Base-by-base conservation (phyloP, 2,797 vertebrate genomes). In the Paguma larvata region DNA sequence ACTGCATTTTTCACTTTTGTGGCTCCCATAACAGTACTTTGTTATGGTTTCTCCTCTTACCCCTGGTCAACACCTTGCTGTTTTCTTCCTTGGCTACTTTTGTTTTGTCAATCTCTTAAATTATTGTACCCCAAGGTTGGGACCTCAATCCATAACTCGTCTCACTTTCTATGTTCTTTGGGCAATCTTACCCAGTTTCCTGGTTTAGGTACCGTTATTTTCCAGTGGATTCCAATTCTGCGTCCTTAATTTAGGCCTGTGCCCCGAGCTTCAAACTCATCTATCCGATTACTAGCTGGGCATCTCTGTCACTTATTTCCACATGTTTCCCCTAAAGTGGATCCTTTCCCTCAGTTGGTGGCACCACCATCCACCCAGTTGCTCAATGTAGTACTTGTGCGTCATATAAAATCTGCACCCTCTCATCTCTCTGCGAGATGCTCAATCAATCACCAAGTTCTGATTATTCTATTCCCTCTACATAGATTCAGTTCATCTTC, bases 41-140 rank as follows among this genome's bases (percentile, higher is more conserved):
- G 2, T 63, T 53, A 68, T 32, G 44, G 19, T n/a, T 82, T 77
- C 19, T 80, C n/a, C 21, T 51, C 14, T 44, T 80, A 34, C 11
- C 19, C 78, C n/a, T 90, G 84, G 18, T 94, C 53, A 86, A 3
- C n/a, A 85, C 14, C 3, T 89, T 68, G 27, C 48, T 84, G 6
- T 89, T 93, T 93, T 5, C 14, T 84, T 90, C 87, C 63, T 94
- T 68, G 6, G 34, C n/a, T 70, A 53, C 27, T 95, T 91, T 93
- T 84, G 16, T 44, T 91, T 67, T 72, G 34, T 11, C 30, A 27
- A 44, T 53, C 38, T 25, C 34, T 91, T 32, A 89, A 63, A 92
- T 89, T 87, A 87, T 82, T 80, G 14, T 65, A 13, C 15, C 51
- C 41, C 9, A 19, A 48, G 3, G 16, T 77, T 80, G 25, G n/a